Conservation (phyloP, 2,797 vertebrate genomes). For the Gadopsis bispinosus region DNA sequence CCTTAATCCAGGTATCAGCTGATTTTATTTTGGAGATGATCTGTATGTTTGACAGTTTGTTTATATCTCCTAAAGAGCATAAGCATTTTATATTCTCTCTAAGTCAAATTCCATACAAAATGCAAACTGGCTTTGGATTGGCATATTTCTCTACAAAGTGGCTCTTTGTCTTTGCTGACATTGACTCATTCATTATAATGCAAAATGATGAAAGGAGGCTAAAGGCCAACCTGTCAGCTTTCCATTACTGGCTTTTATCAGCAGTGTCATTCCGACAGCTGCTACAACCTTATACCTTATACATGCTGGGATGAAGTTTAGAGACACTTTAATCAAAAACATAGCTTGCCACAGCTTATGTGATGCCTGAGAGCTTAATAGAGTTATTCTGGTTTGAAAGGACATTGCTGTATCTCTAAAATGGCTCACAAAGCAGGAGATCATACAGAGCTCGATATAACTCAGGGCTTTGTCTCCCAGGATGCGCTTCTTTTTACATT, state of each 20-base stretch:
- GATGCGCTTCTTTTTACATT: constrained; percentile 38
- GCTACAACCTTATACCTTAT: not conserved
- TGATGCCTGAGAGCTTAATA: constrained; percentile 53
- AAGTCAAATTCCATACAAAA: not conserved
- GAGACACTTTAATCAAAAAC: constrained; percentile 41
- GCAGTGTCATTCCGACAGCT: constrained; percentile 5
- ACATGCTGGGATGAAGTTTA: constrained; percentile 3
- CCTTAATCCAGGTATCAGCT: not conserved
- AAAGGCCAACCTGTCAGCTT: constrained; percentile 29
- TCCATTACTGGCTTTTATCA: constrained; percentile 20
- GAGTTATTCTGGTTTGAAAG: constrained; percentile 51
- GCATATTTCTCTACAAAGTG: not conserved
- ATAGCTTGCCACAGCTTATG: constrained; percentile 26
- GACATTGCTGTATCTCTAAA: constrained; percentile 42
- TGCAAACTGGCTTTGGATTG: not conserved
- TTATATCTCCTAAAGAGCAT: not conserved
- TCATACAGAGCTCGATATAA: constrained; percentile 53
- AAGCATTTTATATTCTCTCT: not conserved
- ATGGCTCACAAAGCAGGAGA: constrained; percentile 51
- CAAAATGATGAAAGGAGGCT: not conserved
- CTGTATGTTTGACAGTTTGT: not conserved
- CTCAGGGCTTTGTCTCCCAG: constrained; percentile 54
- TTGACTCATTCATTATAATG: constrained; percentile 20
- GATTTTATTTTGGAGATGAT: not conserved
- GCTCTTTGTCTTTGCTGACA: not conserved